Base-by-base conservation (phyloP, 1,140 invertebrate genomes). In the Sipha flava region DNA sequence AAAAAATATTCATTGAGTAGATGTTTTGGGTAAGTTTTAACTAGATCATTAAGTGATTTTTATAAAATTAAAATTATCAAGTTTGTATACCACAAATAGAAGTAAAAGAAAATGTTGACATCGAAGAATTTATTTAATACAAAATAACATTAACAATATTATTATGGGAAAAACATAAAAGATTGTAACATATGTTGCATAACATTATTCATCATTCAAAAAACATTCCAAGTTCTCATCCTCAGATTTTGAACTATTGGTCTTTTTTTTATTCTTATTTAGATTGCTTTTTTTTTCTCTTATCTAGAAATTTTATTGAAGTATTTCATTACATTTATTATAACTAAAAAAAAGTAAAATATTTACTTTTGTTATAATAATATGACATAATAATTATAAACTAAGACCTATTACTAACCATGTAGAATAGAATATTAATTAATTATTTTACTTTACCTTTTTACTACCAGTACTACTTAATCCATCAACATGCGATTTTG, bases 161-260 rank as follows among this genome's bases (percentile, higher is more conserved):
- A 34, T 9, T 72, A 47, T 47, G n/a, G n/a, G n/a, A n/a, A 72
- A 47, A 47, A 66, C 5, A 64, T 18, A 68, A 68, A 47, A n/a
- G n/a, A n/a, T n/a, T n/a, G n/a, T 14, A 70, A 47, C 3, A 47
- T 40, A 40, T 6, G 37, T 10, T 9, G 23, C 16, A 18, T 7
- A 75, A 49, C 6, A 59, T 57, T 52, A 77, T 12, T 57, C 73
- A 40, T 75, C 34, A 54, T 57, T 77, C 12, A 77, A 21, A 77
- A 77, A 77, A 40, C 31, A 29, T 77, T 77, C 73, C 21, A 77
- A 57, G 23, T 77, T 77, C 4, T 77, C 73, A 57, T 57, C 37
- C 14, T 77, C 52, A n/a, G 73, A 77, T 77, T 77, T 57, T 16
- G 34, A n/a, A 77, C 14, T 57, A 54, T 16, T 26, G 3, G 34